Base-by-base conservation (phyloP, 2,888 invertebrate species). In the Augiades crinisus region DNA sequence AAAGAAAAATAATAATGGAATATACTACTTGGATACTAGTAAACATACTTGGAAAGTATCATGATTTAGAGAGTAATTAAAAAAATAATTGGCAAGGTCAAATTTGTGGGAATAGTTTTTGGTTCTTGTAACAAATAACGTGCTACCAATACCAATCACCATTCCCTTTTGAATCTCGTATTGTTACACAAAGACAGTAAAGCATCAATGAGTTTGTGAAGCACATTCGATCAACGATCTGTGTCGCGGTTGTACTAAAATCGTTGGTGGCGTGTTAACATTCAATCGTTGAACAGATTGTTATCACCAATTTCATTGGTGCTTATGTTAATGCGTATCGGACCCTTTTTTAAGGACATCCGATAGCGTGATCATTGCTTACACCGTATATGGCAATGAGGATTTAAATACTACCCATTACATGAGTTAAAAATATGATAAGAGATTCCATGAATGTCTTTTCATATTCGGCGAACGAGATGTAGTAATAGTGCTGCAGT, bases 261-360 rank as follows among this genome's bases (percentile, higher is more conserved):
- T 16, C 47, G 40, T 47, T 31, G 47, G 12, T 37, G 12, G 33
- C 21, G 33, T 33, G 34, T 24, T 44, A 34, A 36, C 24, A 46
- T 46, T 24, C 46, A 46, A 46, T 36, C 24, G 46, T 27, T 38
- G 7, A 40, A 47, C 31, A 8, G 38, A 47, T 40, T 40, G 24
- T 47, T 47, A 47, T 47, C 47, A 21, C 10, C 19, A 47, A 47
- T 31, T 40, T 47, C 31, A 47, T 47, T 38, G 31, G 38, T 31
- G 19, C 38, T 47, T 47, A 47, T 40, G 47, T 31, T 47, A 47
- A 47, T 47, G 10, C n/a, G 14, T 14, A 40, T 38, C n/a, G 19
- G 19, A 14, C 47, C 14, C n/a, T n/a, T n/a, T 47, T 30, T 10
- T 40, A 21, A 31, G 30, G 31, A 36, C 36, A 27, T 14, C 34